Conservation (phyloP, 2,797 vertebrate species). For the Eidolon dupreanum region DNA sequence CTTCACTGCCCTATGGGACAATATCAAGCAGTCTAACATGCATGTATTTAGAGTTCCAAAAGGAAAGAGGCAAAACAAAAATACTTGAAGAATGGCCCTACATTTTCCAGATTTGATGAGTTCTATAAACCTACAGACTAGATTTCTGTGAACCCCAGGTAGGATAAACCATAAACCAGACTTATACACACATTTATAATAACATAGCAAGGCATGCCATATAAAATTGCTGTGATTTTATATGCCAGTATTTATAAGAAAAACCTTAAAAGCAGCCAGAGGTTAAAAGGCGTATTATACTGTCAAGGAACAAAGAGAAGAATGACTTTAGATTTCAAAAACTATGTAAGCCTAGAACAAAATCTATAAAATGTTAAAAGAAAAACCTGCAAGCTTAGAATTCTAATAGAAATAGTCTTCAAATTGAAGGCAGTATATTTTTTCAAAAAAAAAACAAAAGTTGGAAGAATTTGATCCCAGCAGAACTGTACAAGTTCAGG, state of each 20-base stretch:
- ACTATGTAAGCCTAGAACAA: not conserved
- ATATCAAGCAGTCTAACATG: not conserved
- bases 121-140: not conserved
- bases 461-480: not conserved
- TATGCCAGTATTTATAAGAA: not conserved
- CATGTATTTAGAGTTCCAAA: not conserved
- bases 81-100: not conserved
- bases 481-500: not conserved
- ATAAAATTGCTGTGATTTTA: not conserved
- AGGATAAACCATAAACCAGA: not conserved
- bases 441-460: not conserved
- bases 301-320: not conserved
- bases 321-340: not conserved
- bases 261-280: not conserved
- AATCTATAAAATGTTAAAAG: not conserved
- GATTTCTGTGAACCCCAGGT: not conserved
- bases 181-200: fast-evolving
- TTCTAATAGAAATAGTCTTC: not conserved
- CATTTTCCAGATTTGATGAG: not conserved
- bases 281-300: not conserved
- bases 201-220: not conserved
- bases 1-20: not conserved
- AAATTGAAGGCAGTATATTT: not conserved
- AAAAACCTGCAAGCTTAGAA: not conserved
- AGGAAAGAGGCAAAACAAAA: not conserved